Percentiles rank a stretch among this genome's conserved stretches.
Conservation (phyloP, 2,888 invertebrate species). For the Apotomis betuletana region DNA sequence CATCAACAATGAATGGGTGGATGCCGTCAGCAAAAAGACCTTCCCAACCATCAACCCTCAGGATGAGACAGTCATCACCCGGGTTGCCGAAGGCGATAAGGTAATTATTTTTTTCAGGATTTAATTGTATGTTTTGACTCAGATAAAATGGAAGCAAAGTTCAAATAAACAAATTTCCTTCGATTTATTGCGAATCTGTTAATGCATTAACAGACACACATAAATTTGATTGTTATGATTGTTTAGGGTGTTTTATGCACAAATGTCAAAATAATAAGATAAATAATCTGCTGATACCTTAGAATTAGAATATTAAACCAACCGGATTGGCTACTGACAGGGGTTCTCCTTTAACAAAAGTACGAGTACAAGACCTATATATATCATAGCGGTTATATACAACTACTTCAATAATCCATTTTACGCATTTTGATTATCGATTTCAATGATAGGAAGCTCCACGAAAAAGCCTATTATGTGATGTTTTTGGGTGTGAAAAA, state of each 20-base stretch:
- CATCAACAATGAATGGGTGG: conserved; percentile 91
- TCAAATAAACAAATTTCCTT: conserved; percentile 1
- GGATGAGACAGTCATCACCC: conserved; percentile 87
- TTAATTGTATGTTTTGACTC: conserved; percentile 5
- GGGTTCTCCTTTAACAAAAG: too few species aligned
- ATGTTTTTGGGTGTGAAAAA: too few species aligned
- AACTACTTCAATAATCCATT: too few species aligned
- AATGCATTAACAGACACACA: background rate
- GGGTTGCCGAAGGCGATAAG: conserved; percentile 93
- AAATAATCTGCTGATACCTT: too few species aligned
- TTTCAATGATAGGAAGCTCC: too few species aligned
- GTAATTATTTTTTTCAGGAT: conserved; percentile 65
- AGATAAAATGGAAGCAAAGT: conserved; percentile 19
- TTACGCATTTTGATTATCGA: too few species aligned
- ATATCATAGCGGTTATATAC: too few species aligned
- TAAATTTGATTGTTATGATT: background rate
- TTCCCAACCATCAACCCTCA: conserved; percentile 93
- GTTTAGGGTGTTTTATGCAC: background rate
- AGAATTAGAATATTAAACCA: too few species aligned
- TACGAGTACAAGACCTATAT: too few species aligned
- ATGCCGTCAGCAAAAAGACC: conserved; percentile 91
- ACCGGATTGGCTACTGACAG: too few species aligned
- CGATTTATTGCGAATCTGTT: background rate
- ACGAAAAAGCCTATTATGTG: too few species aligned
- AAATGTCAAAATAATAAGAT: too few species aligned